Percentiles rank a stretch among this genome's conserved stretches.
phyloP scores from a whole-genome alignment of 2,888 invertebrate species.

The Omphaloscelis lunosa region DNA sequence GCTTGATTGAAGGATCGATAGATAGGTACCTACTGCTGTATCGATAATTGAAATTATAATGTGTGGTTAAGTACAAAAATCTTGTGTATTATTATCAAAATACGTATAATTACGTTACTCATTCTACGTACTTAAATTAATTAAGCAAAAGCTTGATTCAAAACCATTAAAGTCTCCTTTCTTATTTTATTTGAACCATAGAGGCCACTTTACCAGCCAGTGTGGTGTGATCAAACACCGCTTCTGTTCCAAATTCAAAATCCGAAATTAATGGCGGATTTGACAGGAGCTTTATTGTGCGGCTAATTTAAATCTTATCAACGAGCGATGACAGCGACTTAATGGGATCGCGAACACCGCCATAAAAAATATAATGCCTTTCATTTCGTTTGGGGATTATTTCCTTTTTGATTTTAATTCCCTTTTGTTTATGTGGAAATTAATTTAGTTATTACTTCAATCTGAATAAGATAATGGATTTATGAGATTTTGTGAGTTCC shows the following conservation, averaged over 20 bases:
- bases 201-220: conserved; percentile 68
- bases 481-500: conserved; percentile 19
- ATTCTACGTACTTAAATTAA: background rate
- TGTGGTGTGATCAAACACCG: conserved; percentile 69
- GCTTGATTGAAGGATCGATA: background rate
- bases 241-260: conserved; percentile 89
- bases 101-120: background rate
- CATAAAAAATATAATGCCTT: conserved; percentile 84
- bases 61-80: background rate
- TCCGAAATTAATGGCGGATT: conserved; percentile 89
- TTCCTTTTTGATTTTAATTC: conserved; percentile 68
- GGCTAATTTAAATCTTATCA: conserved; percentile 91
- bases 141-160: background rate
- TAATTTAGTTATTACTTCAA: conserved; percentile 70
- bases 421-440: conserved; percentile 73
- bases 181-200: conserved; percentile 45
- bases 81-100: conserved; percentile 1
- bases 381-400: conserved; percentile 68
- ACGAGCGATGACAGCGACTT: conserved; percentile 89
- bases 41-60: background rate
- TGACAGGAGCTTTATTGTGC: conserved; percentile 90
- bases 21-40: background rate
- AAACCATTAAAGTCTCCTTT: conserved; percentile 25
- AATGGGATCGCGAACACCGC: conserved; percentile 87
- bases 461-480: conserved; percentile 47